Evolutionary conservation across 2,113 vertebrate genomes (phyloP).

Genomic region (Gadus chalcogrammus): DNA sequence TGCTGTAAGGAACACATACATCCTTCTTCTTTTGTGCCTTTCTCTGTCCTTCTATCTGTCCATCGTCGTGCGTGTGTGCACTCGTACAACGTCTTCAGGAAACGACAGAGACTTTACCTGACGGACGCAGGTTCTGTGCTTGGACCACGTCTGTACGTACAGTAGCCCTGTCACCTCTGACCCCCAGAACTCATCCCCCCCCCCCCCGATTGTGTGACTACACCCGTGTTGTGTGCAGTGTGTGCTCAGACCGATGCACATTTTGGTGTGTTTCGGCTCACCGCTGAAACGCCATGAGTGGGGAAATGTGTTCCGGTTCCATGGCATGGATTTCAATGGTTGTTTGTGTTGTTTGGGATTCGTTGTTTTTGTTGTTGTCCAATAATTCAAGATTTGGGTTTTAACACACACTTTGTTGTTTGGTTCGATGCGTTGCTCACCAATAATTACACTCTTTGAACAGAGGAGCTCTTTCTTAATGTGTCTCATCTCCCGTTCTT

Average conservation of each 20-base stretch:
- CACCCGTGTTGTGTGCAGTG: background rate
- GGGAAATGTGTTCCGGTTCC: background rate
- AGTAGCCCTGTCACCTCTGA: background rate
- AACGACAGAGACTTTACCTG: slow-evolving; percentile 57
- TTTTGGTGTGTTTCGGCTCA: slow-evolving; percentile 12
- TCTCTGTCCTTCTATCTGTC: slow-evolving; percentile 34
- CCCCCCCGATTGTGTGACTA: too few relatives aligned
- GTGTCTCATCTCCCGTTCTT: too few relatives aligned
- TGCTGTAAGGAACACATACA: slow-evolving; percentile 25
- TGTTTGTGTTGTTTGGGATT: background rate
- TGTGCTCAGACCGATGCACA: background rate
- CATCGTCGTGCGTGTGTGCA: background rate
- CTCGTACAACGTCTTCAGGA: slow-evolving; percentile 60
- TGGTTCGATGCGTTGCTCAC: too few relatives aligned
- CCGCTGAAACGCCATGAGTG: background rate
- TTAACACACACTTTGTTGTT: too few relatives aligned
- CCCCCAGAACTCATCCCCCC: background rate
- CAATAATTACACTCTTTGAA: too few relatives aligned
- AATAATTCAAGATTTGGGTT: too few relatives aligned
- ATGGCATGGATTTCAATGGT: background rate
- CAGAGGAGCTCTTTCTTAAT: too few relatives aligned
- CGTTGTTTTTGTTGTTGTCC: background rate
- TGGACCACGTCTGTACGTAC: slow-evolving; percentile 69
- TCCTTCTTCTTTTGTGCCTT: slow-evolving; percentile 36
- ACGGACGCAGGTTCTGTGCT: slow-evolving; percentile 65